Evolutionary conservation across 2,888 invertebrate species (phyloP), one percentile per base, ranked within the genome.

Genomic region (Lycaena phlaeas): DNA sequence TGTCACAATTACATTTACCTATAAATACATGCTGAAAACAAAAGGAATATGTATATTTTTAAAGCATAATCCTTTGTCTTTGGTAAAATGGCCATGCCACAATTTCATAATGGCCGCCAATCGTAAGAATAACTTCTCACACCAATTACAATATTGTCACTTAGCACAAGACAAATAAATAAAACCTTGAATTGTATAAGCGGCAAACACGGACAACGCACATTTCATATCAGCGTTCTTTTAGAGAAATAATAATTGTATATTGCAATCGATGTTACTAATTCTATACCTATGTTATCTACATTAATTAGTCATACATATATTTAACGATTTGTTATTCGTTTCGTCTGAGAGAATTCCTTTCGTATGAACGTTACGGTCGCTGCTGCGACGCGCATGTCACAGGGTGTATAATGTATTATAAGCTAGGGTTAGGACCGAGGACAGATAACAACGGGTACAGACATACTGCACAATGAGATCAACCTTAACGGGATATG

Each of bases 361-460:
- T 34, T 34, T 34, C 22, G 18, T 34, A 34, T 18, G 28, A 26
- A 44, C 6, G 27, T 36, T 39, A 43, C 52, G 51, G 56, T 51
- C 49, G 48, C 51, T 54, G 56, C 51, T 51, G 53, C 52, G 60
- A 59, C 57, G 58, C 56, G 63, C 56, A 61, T 56, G 65, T 68
- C 76, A 82, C 82, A 84, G 82, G 82, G 82, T 82, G 76, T 73
- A 73, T 72, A 73, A 74, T 82, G 76, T 73, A n/a, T n/a, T 70
- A 66, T 82, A 81, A 79, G 81, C 65, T 82, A 82, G 79, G 64
- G 59, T 74, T 76, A 79, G 76, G 71, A 65, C 52, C 63, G 69
- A 45, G 49, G 71, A 65, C 52, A 63, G 69, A 45, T 48, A 43
- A 46, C 50, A 50, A 54, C 48, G 45, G 50, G 50, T 46, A 48